A percentile compares a stretch with the other conserved stretches of the same genome.
phyloP scores from a whole-genome alignment of 2,113 vertebrate species.

The Thinocorus orbignyianus region DNA sequence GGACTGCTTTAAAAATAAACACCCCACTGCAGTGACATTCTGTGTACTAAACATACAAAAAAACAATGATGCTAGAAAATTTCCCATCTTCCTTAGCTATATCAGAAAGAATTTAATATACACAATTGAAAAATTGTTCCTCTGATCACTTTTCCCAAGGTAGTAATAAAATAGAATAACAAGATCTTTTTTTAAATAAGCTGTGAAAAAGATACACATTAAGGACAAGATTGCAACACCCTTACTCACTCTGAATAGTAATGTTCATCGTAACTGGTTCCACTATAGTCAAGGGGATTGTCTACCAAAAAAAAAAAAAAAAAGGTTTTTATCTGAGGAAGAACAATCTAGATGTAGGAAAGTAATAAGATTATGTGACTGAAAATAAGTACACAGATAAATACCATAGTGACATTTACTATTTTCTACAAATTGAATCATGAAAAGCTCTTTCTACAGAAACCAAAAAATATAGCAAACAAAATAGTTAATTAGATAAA shows the following conservation, averaged over 20 bases:
- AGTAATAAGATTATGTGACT: not conserved
- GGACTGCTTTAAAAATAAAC: not conserved
- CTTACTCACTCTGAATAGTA: not conserved
- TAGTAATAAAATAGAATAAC: not conserved
- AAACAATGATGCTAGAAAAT: not conserved
- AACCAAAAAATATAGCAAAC: not conserved
- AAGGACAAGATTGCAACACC: not conserved
- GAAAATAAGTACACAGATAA: not conserved
- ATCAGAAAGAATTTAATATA: not conserved
- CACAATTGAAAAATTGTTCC: not conserved
- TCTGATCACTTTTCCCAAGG: not conserved
- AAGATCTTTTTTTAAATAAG: not conserved
- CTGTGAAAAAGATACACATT: not conserved
- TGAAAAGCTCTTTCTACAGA: not conserved
- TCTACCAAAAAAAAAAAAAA: not conserved
- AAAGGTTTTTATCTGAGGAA: not conserved
- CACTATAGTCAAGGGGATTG: not conserved
- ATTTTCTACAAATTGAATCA: not conserved
- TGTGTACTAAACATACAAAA: not conserved
- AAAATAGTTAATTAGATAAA: not conserved
- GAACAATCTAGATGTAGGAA: not conserved
- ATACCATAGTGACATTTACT: not conserved
- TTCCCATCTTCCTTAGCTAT: not conserved
- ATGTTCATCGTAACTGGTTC: not conserved
- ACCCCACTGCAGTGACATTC: not conserved